Evolutionary conservation across 2,113 vertebrate genomes (phyloP).

Genomic region (Pluvianellus socialis): DNA sequence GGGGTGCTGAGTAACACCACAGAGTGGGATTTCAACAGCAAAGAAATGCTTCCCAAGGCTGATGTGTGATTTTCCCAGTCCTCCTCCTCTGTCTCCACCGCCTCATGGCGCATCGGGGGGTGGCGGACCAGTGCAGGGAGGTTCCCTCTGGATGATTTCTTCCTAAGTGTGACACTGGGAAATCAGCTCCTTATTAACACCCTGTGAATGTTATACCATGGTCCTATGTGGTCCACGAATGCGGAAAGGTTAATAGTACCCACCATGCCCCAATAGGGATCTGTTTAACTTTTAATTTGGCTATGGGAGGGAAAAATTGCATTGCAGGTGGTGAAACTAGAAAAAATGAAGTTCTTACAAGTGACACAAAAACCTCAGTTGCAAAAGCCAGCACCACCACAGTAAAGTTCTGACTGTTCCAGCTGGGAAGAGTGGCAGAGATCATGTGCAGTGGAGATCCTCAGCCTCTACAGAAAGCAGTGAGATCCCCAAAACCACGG

Average conservation of each 20-base stretch:
- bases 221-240: neutral
- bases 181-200: neutral
- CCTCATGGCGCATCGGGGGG: fast-evolving
- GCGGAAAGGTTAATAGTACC: neutral
- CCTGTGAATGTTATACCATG: fast-evolving
- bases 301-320: neutral
- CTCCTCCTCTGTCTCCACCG: fast-evolving
- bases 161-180: neutral
- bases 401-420: neutral
- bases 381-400: neutral
- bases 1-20: neutral
- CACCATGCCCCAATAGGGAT: fast-evolving
- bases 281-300: neutral
- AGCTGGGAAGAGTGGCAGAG: neutral
- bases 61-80: neutral
- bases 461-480: neutral
- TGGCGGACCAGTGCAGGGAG: neutral
- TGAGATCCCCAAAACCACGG: neutral
- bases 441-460: fast-evolving
- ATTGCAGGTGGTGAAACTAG: neutral
- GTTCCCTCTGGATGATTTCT: neutral
- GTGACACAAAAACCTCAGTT: fast-evolving
- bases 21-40: neutral
- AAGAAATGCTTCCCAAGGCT: neutral
- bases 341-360: neutral